A percentile compares a stretch with the other conserved stretches of the same genome.
phyloP scores from a whole-genome alignment of 2,888 invertebrate species.

The Bembecia ichneumoniformis region DNA sequence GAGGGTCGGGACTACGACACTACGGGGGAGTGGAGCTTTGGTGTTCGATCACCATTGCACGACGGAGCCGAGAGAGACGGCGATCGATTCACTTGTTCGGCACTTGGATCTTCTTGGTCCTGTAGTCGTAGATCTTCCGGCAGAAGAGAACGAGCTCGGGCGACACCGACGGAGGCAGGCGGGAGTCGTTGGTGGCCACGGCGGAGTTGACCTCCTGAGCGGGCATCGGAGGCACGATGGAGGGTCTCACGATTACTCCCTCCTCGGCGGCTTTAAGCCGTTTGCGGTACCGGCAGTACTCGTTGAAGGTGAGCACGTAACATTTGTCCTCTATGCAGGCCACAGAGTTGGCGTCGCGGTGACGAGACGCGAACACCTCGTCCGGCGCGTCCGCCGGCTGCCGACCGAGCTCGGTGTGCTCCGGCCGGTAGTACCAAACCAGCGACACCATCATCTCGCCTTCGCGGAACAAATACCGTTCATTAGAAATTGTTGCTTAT shows the following conservation, averaged over 20 bases:
- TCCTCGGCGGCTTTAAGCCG: constrained; percentile 84
- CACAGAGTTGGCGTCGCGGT: constrained; percentile 95
- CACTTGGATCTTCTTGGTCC: constrained; percentile 81
- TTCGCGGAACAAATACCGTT: constrained; percentile 30
- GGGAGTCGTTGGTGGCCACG: constrained; percentile 69
- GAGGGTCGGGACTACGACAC: constrained; percentile 31
- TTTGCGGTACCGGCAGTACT: constrained; percentile 96
- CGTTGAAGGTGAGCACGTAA: constrained; percentile 95
- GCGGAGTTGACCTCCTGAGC: constrained; percentile 72
- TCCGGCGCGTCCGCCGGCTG: constrained; percentile 85
- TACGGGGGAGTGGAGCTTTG: constrained; percentile 16
- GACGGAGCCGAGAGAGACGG: no score
- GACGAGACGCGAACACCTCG: constrained; percentile 96
- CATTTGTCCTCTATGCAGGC: constrained; percentile 99
- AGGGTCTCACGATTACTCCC: constrained; percentile 77
- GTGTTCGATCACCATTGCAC: no score
- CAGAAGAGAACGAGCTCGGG: constrained; percentile 94
- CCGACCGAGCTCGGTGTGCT: constrained; percentile 94
- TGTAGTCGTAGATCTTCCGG: constrained; percentile 93
- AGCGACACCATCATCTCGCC: constrained; percentile 98
- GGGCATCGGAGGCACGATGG: constrained; percentile 80
- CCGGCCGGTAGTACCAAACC: constrained; percentile 97
- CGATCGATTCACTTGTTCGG: constrained; percentile 64
- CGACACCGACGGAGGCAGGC: constrained; percentile 74
- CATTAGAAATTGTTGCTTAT: neutral